phyloP scores from a whole-genome alignment of 2,113 vertebrate species.

The Laticauda colubrina region DNA sequence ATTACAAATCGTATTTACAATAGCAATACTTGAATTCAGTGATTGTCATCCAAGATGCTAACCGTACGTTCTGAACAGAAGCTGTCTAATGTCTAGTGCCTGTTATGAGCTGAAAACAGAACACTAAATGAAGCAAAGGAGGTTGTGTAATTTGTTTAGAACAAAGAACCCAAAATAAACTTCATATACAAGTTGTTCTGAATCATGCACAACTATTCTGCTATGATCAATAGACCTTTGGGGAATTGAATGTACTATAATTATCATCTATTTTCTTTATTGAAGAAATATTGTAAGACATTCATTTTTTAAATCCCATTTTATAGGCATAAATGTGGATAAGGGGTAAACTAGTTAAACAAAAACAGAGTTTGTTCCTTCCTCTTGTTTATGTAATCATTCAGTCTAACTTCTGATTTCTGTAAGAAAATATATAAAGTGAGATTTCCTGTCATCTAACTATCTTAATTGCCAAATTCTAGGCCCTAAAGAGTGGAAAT shows the following conservation, averaged over 20 bases:
- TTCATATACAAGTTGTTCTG: background rate
- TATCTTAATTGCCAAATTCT: background rate
- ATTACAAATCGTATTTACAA: constrained; percentile 46
- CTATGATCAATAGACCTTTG: background rate
- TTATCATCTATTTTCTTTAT: background rate
- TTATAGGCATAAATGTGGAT: background rate
- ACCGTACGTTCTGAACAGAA: background rate
- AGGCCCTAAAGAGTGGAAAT: background rate
- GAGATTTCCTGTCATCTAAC: background rate
- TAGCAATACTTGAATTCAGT: background rate
- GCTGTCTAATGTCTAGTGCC: background rate
- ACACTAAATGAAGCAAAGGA: background rate
- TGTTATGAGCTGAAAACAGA: background rate
- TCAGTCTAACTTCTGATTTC: background rate
- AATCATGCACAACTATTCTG: background rate
- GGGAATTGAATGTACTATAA: background rate
- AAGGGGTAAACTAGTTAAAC: background rate
- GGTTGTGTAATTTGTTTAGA: constrained; percentile 6
- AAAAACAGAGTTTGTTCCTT: background rate
- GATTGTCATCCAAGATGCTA: background rate
- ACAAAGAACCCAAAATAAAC: background rate
- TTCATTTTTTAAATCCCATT: background rate
- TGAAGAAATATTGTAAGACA: background rate
- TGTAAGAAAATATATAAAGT: background rate
- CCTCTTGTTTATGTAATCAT: background rate